Conservation (phyloP, 1,140 invertebrate genomes). For the Heterodera schachtii region DNA sequence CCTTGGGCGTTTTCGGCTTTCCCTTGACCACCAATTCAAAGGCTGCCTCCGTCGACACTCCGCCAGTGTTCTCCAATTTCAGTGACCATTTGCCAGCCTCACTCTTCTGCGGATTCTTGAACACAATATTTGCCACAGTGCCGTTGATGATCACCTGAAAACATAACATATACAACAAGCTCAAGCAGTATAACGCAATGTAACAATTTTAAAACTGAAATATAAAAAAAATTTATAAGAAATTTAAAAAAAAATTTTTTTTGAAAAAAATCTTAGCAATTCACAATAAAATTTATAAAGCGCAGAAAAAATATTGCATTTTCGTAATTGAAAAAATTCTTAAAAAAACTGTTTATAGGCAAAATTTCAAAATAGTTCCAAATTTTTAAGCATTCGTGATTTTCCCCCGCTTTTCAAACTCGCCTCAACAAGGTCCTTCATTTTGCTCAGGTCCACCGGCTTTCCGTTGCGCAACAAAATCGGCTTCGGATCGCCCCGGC, state of each 20-base stretch:
- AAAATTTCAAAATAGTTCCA: too few species aligned
- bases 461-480: constrained; percentile 61
- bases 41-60: constrained; percentile 57
- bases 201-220: too few species aligned
- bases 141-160: constrained; percentile 59
- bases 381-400: too few species aligned
- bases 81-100: constrained; percentile 65
- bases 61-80: constrained; percentile 59
- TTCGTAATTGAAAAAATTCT: too few species aligned
- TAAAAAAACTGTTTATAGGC: too few species aligned
- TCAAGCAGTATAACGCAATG: too few species aligned
- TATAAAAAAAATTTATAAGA: too few species aligned
- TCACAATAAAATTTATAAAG: too few species aligned
- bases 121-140: constrained; percentile 63
- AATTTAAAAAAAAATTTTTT: too few species aligned
- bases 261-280: too few species aligned
- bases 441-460: constrained; percentile 58
- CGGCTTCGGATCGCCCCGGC: constrained; percentile 64
- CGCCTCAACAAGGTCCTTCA: constrained; percentile 49
- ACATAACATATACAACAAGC: not conserved
- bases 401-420: too few species aligned
- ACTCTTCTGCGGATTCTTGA: constrained; percentile 62
- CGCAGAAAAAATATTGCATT: too few species aligned
- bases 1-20: constrained; percentile 59
- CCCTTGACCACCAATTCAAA: constrained; percentile 62